A percentile compares a stretch with the other conserved stretches of the same genome.
These are phyloP conservation scores for Ctenopoma kingsleyae DNA, from an alignment of 2,797 vertebrate species.

Conservation along the genomic window DNA sequence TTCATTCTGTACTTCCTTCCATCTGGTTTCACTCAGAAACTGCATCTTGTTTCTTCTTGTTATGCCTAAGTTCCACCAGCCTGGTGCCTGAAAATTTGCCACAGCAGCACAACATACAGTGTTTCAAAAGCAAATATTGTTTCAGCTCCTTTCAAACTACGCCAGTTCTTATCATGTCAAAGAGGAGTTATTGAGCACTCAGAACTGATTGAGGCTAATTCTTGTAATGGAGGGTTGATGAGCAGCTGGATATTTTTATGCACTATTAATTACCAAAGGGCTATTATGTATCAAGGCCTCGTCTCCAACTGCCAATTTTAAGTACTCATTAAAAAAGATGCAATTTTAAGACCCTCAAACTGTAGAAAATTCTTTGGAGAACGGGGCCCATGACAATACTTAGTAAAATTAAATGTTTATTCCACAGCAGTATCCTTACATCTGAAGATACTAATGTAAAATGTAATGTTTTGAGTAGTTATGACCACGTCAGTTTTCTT, in stretches of 20 bases:
- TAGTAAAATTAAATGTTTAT: slow-evolving; percentile 34
- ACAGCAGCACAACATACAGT: neutral
- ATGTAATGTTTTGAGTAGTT: neutral
- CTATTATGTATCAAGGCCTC: slow-evolving; percentile 47
- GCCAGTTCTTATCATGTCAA: slow-evolving; percentile 13
- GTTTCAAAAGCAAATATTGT: slow-evolving; percentile 7
- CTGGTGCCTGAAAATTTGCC: slow-evolving; percentile 25
- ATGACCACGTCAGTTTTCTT: slow-evolving; percentile 9
- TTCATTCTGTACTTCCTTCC: slow-evolving; percentile 49
- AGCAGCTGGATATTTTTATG: slow-evolving; percentile 64
- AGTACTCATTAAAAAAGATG: slow-evolving; percentile 51
- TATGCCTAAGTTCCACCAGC: slow-evolving; percentile 28
- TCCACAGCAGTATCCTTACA: neutral
- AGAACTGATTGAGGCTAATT: slow-evolving; percentile 42
- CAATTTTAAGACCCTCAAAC: slow-evolving; percentile 45
- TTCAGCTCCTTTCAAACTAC: slow-evolving; percentile 18
- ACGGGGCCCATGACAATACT: slow-evolving; percentile 16
- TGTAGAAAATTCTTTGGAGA: slow-evolving; percentile 23
- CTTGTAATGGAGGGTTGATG: slow-evolving; percentile 46
- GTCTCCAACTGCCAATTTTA: slow-evolving; percentile 51
- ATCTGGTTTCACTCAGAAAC: slow-evolving; percentile 50
- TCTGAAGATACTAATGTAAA: slow-evolving; percentile 1
- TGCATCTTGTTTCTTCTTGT: slow-evolving; percentile 37
- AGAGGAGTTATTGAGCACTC: slow-evolving; percentile 35
- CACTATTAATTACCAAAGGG: slow-evolving; percentile 52